Percentiles rank a stretch among this genome's conserved stretches.
Evolutionary conservation across 2,113 vertebrate genomes (phyloP).

Genomic region (Forbesichthys agassizii): DNA sequence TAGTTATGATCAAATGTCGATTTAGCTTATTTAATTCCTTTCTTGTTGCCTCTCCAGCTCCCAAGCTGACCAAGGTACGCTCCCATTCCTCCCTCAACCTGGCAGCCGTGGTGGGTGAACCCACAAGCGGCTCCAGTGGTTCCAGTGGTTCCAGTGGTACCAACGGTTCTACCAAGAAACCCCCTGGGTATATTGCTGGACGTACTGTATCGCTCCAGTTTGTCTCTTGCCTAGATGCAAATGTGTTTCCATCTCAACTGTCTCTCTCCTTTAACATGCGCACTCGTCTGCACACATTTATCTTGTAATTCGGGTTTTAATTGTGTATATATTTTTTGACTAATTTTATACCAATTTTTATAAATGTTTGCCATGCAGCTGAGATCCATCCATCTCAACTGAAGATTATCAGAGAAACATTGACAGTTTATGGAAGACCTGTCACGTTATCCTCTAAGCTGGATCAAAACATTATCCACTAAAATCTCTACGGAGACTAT

Average conservation of each 20-base stretch:
- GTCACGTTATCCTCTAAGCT: too few relatives aligned
- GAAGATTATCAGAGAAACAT: too few relatives aligned
- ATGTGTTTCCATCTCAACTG: background rate
- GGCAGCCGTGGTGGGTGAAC: conserved; percentile 75
- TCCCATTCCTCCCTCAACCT: conserved; percentile 84
- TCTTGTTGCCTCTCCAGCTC: conserved; percentile 64
- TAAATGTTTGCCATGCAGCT: too few relatives aligned
- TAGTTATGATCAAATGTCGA: background rate
- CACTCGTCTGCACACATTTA: too few relatives aligned
- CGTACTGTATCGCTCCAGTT: background rate
- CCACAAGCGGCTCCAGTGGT: conserved; percentile 27
- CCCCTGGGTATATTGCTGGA: conserved; percentile 55
- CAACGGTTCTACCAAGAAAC: conserved; percentile 63
- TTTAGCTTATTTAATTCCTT: background rate
- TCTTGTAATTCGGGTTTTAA: too few relatives aligned
- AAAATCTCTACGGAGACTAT: background rate
- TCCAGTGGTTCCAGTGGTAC: too few relatives aligned
- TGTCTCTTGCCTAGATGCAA: too few relatives aligned
- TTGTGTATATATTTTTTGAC: too few relatives aligned
- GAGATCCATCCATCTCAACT: too few relatives aligned
- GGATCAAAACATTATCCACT: background rate
- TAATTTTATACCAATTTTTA: too few relatives aligned
- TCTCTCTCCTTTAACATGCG: too few relatives aligned
- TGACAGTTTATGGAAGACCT: too few relatives aligned
- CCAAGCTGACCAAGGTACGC: conserved; percentile 70